phyloP scores from a whole-genome alignment of 2,797 vertebrate species.

The Toxotes lorentzi region DNA sequence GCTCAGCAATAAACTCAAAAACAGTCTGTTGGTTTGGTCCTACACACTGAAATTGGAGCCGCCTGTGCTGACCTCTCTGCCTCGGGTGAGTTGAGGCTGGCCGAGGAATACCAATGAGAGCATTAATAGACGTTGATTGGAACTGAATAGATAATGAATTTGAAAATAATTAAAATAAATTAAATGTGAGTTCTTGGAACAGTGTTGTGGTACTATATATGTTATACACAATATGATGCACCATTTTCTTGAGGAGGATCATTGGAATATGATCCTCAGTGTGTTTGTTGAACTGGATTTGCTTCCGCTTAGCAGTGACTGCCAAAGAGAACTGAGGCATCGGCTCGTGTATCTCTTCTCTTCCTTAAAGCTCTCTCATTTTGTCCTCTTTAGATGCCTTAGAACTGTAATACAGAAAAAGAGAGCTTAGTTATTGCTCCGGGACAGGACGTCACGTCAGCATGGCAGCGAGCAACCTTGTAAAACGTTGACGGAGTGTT shows the following conservation, averaged over 20 bases:
- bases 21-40: constrained; percentile 27
- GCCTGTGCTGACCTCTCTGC: constrained; percentile 53
- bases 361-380: constrained; percentile 44
- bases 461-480: constrained; percentile 63
- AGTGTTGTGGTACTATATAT: constrained; percentile 29
- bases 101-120: constrained; percentile 69
- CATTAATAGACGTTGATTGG: constrained; percentile 56
- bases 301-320: constrained; percentile 1
- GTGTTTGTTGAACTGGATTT: not conserved
- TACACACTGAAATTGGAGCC: constrained; percentile 43
- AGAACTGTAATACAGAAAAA: constrained; percentile 64
- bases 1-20: constrained; percentile 49
- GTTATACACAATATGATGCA: constrained; percentile 10
- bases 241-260: constrained; percentile 30
- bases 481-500: constrained; percentile 69
- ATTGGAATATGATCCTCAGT: not conserved
- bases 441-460: constrained; percentile 58
- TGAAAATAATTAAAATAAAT: constrained; percentile 26
- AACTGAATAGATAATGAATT: constrained; percentile 56
- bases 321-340: constrained; percentile 4
- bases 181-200: constrained; percentile 30
- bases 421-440: constrained; percentile 61
- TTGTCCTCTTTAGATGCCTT: constrained; percentile 46
- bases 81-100: constrained; percentile 20
- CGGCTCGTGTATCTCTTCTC: constrained; percentile 29